Conservation (phyloP, 2,888 invertebrate species). For the Steromphala cineraria region DNA sequence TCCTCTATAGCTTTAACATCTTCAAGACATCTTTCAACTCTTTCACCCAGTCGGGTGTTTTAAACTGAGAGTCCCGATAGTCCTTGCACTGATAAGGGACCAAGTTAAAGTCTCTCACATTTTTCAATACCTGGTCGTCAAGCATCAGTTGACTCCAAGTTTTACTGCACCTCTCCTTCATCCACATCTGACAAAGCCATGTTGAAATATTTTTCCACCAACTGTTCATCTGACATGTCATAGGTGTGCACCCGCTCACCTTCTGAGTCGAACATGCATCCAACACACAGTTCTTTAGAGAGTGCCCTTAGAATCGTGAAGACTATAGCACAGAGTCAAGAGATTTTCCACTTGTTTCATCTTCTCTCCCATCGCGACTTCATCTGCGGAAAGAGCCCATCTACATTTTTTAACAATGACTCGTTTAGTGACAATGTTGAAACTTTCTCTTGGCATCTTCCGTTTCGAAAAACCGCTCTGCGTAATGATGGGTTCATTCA, state of each 20-base stretch:
- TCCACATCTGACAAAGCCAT: not conserved
- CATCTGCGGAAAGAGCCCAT: not conserved
- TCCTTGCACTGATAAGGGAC: not conserved
- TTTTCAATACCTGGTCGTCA: not conserved
- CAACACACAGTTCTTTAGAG: not conserved
- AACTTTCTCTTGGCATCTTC: not conserved
- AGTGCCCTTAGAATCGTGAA: not conserved
- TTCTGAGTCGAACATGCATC: not conserved
- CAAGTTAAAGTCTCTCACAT: not conserved
- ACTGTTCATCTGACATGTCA: not conserved
- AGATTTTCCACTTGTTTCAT: not conserved
- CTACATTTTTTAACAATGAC: not conserved
- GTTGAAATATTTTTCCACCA: conserved; percentile 3
- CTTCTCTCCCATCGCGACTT: not conserved
- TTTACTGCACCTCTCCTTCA: not conserved
- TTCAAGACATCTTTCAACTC: not conserved
- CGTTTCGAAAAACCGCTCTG: not conserved
- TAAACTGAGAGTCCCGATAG: conserved; percentile 4
- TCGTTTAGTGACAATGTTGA: not conserved
- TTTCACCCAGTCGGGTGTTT: not conserved
- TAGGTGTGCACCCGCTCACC: not conserved
- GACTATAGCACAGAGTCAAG: not conserved
- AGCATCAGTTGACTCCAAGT: not conserved
- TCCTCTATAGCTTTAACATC: not conserved
- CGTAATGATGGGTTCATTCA: not conserved